Percentiles rank a stretch among this genome's conserved stretches.
These are phyloP conservation scores for Ciona savignyi DNA, from an alignment of 23 tunicate genomes.

Conservation along the genomic window DNA sequence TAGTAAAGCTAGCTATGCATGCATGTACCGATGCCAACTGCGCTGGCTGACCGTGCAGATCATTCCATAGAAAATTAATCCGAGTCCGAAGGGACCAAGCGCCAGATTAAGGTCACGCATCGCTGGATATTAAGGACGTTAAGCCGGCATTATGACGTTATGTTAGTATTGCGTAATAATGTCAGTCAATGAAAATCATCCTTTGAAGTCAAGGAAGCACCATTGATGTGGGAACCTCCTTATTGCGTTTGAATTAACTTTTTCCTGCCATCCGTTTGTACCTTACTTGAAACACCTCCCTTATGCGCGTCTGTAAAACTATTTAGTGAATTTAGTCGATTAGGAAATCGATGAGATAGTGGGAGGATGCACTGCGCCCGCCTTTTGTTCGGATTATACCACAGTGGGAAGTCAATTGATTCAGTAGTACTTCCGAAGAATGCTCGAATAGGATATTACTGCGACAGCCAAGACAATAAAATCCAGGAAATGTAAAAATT, in stretches of 20 bases:
- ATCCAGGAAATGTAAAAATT: neutral
- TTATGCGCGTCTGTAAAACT: no score
- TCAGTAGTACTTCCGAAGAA: neutral
- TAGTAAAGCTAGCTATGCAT: neutral
- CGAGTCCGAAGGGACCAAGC: neutral
- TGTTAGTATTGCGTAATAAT: neutral
- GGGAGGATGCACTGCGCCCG: neutral
- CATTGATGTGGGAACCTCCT: no score
- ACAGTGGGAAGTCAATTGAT: neutral
- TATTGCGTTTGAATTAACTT: no score
- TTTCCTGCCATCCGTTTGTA: no score
- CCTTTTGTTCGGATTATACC: neutral
- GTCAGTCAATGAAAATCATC: neutral
- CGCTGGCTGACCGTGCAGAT: conserved; percentile 1
- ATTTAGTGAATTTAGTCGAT: no score
- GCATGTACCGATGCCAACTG: neutral
- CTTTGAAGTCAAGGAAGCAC: no score
- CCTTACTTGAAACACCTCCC: no score
- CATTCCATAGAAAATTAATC: neutral
- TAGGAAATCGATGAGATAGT: neutral
- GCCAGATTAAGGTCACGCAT: neutral
- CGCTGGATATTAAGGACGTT: neutral
- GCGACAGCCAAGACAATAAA: no score
- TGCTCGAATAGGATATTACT: neutral
- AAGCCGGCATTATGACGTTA: neutral